Percentiles rank a stretch among this genome's conserved stretches.
Evolutionary conservation across 2,113 vertebrate species (phyloP).

Genomic region (Cyprinodon tularosa): DNA sequence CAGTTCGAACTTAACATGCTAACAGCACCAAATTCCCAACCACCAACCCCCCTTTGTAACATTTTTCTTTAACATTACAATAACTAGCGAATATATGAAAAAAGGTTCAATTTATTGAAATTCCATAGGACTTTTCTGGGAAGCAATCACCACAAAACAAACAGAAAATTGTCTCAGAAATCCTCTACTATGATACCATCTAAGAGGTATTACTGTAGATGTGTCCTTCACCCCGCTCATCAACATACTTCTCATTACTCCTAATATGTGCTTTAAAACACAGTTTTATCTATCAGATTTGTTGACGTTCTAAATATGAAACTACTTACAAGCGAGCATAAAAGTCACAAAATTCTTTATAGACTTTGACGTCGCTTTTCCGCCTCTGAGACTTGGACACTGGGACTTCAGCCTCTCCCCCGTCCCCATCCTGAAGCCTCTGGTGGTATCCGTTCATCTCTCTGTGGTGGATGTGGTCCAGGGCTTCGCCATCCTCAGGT

Average conservation of each 20-base stretch:
- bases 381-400: constrained; percentile 90
- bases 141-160: neutral
- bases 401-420: constrained; percentile 82
- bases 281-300: neutral
- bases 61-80: neutral
- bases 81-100: neutral
- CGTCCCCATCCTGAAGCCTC: constrained; percentile 58
- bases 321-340: constrained; percentile 95
- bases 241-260: neutral
- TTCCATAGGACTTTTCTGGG: neutral
- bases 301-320: neutral
- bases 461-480: constrained; percentile 36
- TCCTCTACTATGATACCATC: too few species aligned
- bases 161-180: neutral
- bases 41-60: neutral
- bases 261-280: neutral
- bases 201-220: too few species aligned
- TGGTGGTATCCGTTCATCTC: constrained; percentile 69
- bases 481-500: constrained; percentile 85
- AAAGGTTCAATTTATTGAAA: neutral
- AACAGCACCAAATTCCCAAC: constrained; percentile 1
- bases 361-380: constrained; percentile 93
- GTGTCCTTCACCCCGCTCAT: too few species aligned
- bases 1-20: constrained; percentile 13
- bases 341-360: constrained; percentile 99